Evolutionary conservation across 2,113 vertebrate species (phyloP), one percentile per base, ranked within the genome.

Genomic region (Indicator indicator): DNA sequence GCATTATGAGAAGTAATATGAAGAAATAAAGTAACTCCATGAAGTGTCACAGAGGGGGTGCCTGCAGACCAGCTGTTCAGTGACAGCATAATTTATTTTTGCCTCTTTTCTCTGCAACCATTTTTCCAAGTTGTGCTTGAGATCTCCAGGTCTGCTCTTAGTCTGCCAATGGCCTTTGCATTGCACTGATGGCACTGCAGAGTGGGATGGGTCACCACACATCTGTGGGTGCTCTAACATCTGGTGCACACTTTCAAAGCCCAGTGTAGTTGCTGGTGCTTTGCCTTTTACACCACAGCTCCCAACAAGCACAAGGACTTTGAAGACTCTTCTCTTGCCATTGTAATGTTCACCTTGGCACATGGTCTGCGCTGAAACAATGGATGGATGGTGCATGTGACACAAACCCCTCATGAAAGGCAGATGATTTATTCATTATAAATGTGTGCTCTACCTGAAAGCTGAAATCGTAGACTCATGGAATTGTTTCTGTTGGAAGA

Each of bases 231-330:
- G 0, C 74, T 94, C 88, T 23, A 71, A 68, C 17, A 64, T 56
- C 84, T 3, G 1, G 44, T 38, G 18, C 7, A 14, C 50, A 15
- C n/a, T 89, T 83, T 1, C 76, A 67, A 94, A 93, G 20, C 7
- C 40, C 83, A 89, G 93, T 91, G 36, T 36, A 90, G 56, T 68
- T 79, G 27, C 38, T 62, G 73, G 58, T 78, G 83, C 67, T 95
- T 82, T 70, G 64, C 27, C 3, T 92, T 92, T 96, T 67, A 28
- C 0, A 78, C 21, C 30, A 8, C 26, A 6, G 5, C 28, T 88
- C 77, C 68, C 36, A 36, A 36, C 36, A 36, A 82, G 16, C n/a
- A n/a, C 50, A 78, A 65, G 58, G 27, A 50, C 55, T 75, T 54
- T n/a, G 19, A 46, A 64, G 80, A 56, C 71, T 18, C 32, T 81